Evolutionary conservation across 2,888 invertebrate species (phyloP), one percentile per base, ranked within the genome.

Genomic region (Lasioglossum villosulum): DNA sequence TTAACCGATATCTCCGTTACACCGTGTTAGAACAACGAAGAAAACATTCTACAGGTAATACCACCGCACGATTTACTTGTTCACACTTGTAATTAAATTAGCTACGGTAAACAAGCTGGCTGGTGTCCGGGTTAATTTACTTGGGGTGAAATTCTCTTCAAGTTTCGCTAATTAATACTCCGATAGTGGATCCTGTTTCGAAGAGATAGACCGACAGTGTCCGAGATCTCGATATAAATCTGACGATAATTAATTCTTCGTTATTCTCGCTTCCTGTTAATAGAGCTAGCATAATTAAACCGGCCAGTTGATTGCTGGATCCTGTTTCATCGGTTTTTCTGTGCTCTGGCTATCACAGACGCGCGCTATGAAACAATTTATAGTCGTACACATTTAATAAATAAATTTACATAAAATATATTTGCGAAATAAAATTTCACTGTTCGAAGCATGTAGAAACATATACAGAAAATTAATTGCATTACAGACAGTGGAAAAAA

Each of bases 131-230:
- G 73, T 70, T 78, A 77, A 75, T 68, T 23, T 59, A 77, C 37
- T 74, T 45, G 63, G 73, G 19, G 70, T n/a, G 52, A 52, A 56
- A 34, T 30, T 23, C 71, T 56, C 52, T 75, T 78, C 63, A 84
- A 82, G 52, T 82, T 74, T 52, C n/a, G 71, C 27, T 83, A 78
- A 84, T 84, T 83, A 82, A 82, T 84, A 78, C 75, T 72, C 75
- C 75, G 75, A 75, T 68, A 76, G 59, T 48, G n/a, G 27, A 45
- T 52, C 12, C 73, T 56, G 37, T 37, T 42, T 59, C 56, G 34
- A n/a, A 27, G 74, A 63, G 59, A 78, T 59, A 39, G 70, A 34
- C 42, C 52, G 45, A 66, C 72, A 23, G 34, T 27, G 66, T 27
- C 59, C 77, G 37, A n/a, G 30, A n/a, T 19, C 14, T 23, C 27